These are phyloP conservation scores for Drosophila buzzatii DNA, from an alignment of 2,888 invertebrate genomes.

Conservation along the genomic window DNA sequence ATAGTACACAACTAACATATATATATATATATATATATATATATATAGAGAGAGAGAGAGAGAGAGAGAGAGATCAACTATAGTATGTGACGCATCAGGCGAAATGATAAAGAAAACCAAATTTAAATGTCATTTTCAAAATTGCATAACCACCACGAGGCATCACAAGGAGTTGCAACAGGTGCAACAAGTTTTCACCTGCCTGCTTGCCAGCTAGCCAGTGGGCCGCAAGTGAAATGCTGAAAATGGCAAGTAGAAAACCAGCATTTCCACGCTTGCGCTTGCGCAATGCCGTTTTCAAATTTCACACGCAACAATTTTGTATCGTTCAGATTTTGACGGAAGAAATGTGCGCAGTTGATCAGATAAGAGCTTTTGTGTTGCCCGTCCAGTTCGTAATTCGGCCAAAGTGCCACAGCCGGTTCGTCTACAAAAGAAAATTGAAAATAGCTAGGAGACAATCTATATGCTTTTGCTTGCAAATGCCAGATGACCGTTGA, in stretches of 20 bases:
- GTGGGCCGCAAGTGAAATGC: conserved; percentile 35
- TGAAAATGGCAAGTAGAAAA: conserved; percentile 29
- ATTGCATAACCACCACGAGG: conserved; percentile 14
- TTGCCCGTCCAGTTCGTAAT: background rate
- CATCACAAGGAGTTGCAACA: conserved; percentile 6
- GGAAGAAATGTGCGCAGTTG: conserved; percentile 19
- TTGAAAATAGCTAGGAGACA: background rate
- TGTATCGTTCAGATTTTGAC: background rate
- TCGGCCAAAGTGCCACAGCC: background rate
- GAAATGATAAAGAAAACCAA: conserved; percentile 3
- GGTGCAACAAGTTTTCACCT: conserved; percentile 40
- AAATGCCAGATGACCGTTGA: background rate
- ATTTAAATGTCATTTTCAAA: conserved; percentile 36
- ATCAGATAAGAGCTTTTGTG: background rate
- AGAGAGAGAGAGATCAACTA: too few species aligned
- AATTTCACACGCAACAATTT: conserved; percentile 8
- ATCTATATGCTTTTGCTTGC: too few species aligned
- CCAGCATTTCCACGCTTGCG: conserved; percentile 34
- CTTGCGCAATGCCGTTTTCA: conserved; percentile 39
- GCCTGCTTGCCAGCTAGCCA: conserved; percentile 28
- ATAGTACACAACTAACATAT: background rate
- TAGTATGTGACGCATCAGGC: conserved; percentile 9
- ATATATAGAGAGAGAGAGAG: too few species aligned
- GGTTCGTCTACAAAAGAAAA: background rate
- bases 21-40: background rate